Base-by-base conservation (phyloP, 2,888 invertebrate species). In the Phorcus lineatus region DNA sequence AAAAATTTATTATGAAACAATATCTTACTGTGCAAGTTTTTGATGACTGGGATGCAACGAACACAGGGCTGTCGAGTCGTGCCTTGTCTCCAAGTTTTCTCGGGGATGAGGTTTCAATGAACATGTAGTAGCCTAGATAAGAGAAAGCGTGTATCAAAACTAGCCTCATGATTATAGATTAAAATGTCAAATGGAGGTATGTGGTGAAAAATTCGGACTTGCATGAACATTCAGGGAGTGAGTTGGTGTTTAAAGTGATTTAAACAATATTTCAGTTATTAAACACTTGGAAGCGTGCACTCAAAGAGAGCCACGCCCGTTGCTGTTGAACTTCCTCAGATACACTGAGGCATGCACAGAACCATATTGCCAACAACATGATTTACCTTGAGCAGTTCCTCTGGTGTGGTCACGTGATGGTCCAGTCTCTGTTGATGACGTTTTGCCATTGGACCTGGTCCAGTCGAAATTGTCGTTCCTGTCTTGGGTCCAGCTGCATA, bases 401-500 rank as follows among this genome's bases (percentile, higher is more conserved):
- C 83, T 83, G 6, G 91, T 89, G 82, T 91, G 91, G 78, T 91
- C 91, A n/a, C 90, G 80, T 16, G 86, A 79, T 4, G 91, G 91
- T 52, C 91, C 91, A 17, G 91, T 90, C 31, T 84, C 82, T 9
- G 31, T 31, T 0, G 89, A 87, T 1, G 80, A 74, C 16, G 91
- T 90, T 7, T 82, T 80, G 75, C 88, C 91, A 53, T 85, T 85
- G 4, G 84, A 82, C 79, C 91, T 80, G 6, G 77, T 87, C 92
- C 92, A 92, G 81, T 91, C 88, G 85, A 91, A 91, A 57, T 86
- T 83, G 78, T 91, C 91, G 2, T 80, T 82, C 28, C 70, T 83
- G 77, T 90, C 91, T 47, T 92, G 89, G 0, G 81, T 83, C 91
- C 90, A 91, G 16, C 82, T 82, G 82, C 92, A 91, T 11, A 91